Evolutionary conservation across 37 sponge, comb jelly and placozoan genomes (phyloP), one percentile per base, ranked within the genome.

Genomic region (Geodia barretti): DNA sequence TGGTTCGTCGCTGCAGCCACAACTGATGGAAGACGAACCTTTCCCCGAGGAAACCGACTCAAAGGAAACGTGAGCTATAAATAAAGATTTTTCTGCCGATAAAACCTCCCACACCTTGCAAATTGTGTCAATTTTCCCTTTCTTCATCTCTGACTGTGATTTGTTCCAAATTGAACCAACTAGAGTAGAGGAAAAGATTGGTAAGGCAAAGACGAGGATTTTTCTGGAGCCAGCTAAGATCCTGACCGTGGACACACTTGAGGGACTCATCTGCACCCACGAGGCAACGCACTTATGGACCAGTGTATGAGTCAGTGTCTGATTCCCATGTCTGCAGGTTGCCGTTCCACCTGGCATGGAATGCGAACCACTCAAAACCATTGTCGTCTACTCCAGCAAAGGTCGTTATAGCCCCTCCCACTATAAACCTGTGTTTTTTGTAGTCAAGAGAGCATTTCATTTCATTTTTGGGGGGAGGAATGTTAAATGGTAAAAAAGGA

Each of bases 221-320:
- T 91, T 91, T 67, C 73, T 82, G 1, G 83, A 87, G 28, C 64
- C 76, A 0, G 87, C 89, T 39, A 70, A 75, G 39, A 83, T 85
- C 0, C 19, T 83, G 11, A 70, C 79, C 14, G 65, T 92, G 75
- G 93, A 92, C 42, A 77, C 84, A 8, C 60, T 81, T 5, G 91
- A 90, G 23, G 93, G 84, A 43, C 78, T 76, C 28, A 39, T 76
- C 31, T 92, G 93, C 64, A 85, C 79, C 33, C 93, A 92, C 58
- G 86, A 92, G 90, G 93, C 80, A 9, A 69, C 36, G 33, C 54
- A 32, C 11, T 9, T 41, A 5, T 74, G 54, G 25, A 25, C 29
- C 25, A 26, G 11, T 74, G 59, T 41, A 1, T 54, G 58, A 23
- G 0, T 25, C 60, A 29, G 23, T 2, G 14, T 33, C 11, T 36